Evolutionary conservation across 1,140 invertebrate genomes (phyloP).

Genomic region (Cylas formicarius): DNA sequence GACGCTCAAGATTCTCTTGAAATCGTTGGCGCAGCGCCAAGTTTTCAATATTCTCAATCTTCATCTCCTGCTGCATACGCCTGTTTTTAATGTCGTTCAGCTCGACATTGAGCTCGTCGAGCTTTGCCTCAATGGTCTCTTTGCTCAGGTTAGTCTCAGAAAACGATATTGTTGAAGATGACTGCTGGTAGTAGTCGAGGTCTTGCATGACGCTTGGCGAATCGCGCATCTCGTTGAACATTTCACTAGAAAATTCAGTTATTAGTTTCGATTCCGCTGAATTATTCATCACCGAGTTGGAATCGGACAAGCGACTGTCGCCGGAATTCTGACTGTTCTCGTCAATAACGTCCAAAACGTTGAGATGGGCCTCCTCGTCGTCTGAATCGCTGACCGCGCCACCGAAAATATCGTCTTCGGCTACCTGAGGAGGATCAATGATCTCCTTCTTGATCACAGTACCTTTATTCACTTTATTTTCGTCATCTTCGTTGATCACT

Average conservation of each 20-base stretch:
- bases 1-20: conserved; percentile 69
- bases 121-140: conserved; percentile 49
- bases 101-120: conserved; percentile 57
- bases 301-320: conserved; percentile 70
- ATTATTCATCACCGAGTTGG: conserved; percentile 53
- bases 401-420: conserved; percentile 82
- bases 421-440: conserved; percentile 43
- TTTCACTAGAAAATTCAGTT: conserved; percentile 41
- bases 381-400: conserved; percentile 79
- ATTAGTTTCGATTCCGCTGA: conserved; percentile 34
- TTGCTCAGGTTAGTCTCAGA: conserved; percentile 33
- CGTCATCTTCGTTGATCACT: conserved; percentile 86
- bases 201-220: conserved; percentile 33
- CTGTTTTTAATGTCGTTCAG: conserved; percentile 63
- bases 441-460: conserved; percentile 51
- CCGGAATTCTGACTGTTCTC: conserved; percentile 69
- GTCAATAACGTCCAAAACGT: conserved; percentile 66
- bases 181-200: conserved; percentile 37
- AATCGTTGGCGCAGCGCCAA: conserved; percentile 72
- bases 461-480: conserved; percentile 54
- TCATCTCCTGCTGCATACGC: conserved; percentile 68
- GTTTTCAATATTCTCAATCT: conserved; percentile 82
- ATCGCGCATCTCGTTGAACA: conserved; percentile 36
- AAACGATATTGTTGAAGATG: conserved; percentile 31
- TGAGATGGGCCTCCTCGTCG: conserved; percentile 61